These are phyloP conservation scores for Rousettus madagascariensis DNA, from an alignment of 2,797 vertebrate species.

Conservation along the genomic window DNA sequence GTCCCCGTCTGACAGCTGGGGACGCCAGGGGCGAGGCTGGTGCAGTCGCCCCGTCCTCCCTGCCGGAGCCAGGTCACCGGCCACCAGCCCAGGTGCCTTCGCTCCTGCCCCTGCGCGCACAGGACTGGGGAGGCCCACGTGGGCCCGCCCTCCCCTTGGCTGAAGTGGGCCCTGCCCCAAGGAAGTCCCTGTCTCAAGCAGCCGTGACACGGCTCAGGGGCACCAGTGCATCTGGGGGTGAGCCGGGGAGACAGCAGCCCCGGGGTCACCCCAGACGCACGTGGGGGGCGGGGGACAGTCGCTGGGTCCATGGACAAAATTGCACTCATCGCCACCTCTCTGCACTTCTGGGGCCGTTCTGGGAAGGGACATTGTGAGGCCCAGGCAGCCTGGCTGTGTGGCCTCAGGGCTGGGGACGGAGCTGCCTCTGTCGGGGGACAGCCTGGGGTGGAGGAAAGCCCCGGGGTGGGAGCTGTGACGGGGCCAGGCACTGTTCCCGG, in stretches of 20 bases:
- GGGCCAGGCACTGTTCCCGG: background rate
- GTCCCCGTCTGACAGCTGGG: background rate
- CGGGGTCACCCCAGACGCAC: background rate
- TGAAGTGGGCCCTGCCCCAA: background rate
- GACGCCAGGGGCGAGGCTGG: accelerated
- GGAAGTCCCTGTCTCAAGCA: background rate
- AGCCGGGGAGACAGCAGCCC: background rate
- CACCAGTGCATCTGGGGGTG: accelerated
- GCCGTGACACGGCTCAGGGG: too few species aligned
- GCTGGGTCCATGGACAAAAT: background rate
- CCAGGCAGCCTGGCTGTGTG: background rate
- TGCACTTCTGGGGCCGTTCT: background rate
- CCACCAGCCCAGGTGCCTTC: background rate
- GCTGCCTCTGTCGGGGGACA: background rate
- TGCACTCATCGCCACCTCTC: background rate
- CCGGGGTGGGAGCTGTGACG: background rate
- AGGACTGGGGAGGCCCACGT: background rate
- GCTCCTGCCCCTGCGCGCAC: background rate
- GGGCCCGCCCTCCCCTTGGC: background rate
- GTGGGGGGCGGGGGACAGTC: background rate
- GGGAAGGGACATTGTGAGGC: too few species aligned
- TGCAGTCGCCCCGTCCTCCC: accelerated
- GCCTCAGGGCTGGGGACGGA: background rate
- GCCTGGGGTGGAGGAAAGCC: background rate
- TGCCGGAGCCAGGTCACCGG: background rate